Conservation (phyloP, 2,888 invertebrate genomes). For the Stenoptilia bipunctidactyla region DNA sequence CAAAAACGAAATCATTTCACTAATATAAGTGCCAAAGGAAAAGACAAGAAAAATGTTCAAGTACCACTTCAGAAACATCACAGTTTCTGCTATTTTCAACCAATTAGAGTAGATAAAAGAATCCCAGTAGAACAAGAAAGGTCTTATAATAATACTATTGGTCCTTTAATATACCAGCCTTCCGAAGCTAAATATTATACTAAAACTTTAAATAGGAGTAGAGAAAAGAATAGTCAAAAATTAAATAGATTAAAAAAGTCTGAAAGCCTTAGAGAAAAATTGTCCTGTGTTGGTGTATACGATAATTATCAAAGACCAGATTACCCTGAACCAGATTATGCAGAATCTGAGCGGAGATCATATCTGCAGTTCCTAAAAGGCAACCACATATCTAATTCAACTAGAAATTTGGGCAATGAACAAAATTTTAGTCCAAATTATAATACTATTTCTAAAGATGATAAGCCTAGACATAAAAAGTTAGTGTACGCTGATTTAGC, state of each 20-base stretch:
- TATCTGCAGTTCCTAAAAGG: constrained; percentile 58
- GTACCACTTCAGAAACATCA: constrained; percentile 75
- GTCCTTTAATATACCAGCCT: constrained; percentile 59
- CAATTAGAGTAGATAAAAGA: constrained; percentile 73
- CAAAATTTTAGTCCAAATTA: constrained; percentile 41
- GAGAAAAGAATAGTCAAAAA: constrained; percentile 58
- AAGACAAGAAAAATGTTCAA: constrained; percentile 74
- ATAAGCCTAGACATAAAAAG: constrained; percentile 60
- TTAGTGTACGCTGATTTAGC: constrained; percentile 68
- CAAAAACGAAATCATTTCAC: constrained; percentile 70
- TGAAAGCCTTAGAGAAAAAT: constrained; percentile 59
- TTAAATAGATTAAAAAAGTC: constrained; percentile 62
- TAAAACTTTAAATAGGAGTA: constrained; percentile 59
- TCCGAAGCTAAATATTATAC: constrained; percentile 54
- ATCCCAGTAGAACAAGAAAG: constrained; percentile 56
- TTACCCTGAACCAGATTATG: constrained; percentile 57
- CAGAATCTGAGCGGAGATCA: constrained; percentile 53
- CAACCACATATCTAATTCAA: constrained; percentile 64
- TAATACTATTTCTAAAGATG: constrained; percentile 46
- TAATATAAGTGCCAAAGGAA: constrained; percentile 59
- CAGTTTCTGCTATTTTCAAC: constrained; percentile 77
- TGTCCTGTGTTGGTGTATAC: constrained; percentile 62
- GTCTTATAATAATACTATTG: constrained; percentile 57
- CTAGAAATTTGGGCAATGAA: constrained; percentile 51
- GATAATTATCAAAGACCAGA: constrained; percentile 61